Percentiles rank a stretch among this genome's conserved stretches.
Conservation (phyloP, 2,888 invertebrate genomes). For the Agrochola macilenta region DNA sequence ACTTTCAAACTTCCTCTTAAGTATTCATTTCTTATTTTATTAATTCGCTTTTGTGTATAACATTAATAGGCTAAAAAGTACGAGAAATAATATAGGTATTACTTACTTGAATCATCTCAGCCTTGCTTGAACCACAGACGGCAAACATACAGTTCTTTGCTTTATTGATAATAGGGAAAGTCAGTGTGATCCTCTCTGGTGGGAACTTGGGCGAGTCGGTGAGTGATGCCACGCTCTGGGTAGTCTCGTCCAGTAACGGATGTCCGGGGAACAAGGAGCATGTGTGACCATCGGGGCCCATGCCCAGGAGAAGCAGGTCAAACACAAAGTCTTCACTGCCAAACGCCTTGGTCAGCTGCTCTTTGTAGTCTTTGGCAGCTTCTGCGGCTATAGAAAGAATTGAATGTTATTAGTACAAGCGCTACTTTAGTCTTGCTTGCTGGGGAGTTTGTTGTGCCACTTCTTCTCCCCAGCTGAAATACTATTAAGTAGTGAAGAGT, state of each 20-base stretch:
- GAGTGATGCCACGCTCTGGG: conserved; percentile 94
- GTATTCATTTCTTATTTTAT: neutral
- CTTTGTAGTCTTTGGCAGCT: conserved; percentile 94
- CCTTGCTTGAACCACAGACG: conserved; percentile 95
- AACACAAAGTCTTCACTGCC: conserved; percentile 91
- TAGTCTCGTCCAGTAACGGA: conserved; percentile 90
- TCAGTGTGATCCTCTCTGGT: conserved; percentile 96
- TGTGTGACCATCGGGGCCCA: conserved; percentile 99
- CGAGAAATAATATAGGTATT: neutral
- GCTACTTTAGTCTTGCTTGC: neutral
- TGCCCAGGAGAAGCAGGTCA: conserved; percentile 97
- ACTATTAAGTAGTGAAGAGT: neutral
- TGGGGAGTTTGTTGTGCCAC: neutral
- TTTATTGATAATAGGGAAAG: conserved; percentile 97
- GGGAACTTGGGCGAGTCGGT: conserved; percentile 99
- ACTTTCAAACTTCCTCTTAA: neutral
- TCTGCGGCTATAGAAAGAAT: conserved; percentile 91
- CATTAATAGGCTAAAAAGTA: neutral
- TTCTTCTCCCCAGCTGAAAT: neutral
- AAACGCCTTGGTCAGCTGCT: conserved; percentile 92
- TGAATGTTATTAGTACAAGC: neutral
- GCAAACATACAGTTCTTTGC: conserved; percentile 96
- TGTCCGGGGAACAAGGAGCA: conserved; percentile 98
- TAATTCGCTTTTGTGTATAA: neutral
- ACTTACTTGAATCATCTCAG: conserved; percentile 95